phyloP scores from a whole-genome alignment of 2,113 vertebrate species.

The Pedionomus torquatus region DNA sequence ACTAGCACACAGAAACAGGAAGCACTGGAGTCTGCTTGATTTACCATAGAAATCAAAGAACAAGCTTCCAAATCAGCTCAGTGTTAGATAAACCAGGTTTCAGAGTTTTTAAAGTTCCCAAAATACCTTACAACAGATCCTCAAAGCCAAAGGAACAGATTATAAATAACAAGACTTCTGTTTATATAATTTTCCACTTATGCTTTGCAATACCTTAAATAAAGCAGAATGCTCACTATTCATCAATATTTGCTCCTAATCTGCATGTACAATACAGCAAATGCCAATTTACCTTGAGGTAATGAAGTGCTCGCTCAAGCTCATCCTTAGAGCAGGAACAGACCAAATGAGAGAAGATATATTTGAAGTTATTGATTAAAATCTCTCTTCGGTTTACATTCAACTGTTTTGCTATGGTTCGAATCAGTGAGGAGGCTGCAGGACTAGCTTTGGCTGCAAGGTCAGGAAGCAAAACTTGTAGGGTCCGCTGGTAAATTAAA shows the following conservation, averaged over 20 bases:
- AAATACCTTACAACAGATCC: background rate
- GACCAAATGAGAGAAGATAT: conserved; percentile 97
- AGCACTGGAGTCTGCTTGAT: background rate
- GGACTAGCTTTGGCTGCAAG: conserved; percentile 94
- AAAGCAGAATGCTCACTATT: background rate
- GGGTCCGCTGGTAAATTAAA: conserved; percentile 82
- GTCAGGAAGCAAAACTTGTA: conserved; percentile 94
- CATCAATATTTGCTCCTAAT: background rate
- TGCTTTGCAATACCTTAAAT: background rate
- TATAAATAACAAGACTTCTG: background rate
- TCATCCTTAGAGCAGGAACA: conserved; percentile 97
- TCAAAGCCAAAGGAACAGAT: background rate
- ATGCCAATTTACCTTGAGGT: conserved; percentile 86
- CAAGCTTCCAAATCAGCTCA: background rate
- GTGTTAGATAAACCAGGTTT: background rate
- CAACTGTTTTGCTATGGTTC: conserved; percentile 93
- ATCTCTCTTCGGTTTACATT: conserved; percentile 95
- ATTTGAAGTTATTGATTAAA: conserved; percentile 98
- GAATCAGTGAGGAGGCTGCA: conserved; percentile 90
- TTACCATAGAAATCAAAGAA: background rate
- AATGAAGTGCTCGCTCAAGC: conserved; percentile 92
- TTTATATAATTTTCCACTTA: background rate
- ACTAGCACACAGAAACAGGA: background rate
- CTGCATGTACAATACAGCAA: background rate
- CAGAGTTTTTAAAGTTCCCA: background rate